Evolutionary conservation across 1,140 invertebrate genomes (phyloP).

Genomic region (Euwallacea fornicatus): DNA sequence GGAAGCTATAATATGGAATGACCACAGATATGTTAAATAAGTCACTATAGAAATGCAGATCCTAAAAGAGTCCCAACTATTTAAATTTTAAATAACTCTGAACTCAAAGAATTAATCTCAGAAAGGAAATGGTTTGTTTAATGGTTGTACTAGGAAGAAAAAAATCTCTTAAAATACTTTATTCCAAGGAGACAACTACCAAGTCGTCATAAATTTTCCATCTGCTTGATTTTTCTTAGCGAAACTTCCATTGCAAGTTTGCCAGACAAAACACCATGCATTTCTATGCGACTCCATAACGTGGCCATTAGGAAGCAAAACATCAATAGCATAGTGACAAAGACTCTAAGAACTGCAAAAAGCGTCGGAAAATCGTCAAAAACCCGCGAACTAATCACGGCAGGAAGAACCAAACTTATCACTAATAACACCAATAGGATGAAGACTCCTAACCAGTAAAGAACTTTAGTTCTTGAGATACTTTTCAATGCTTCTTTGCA

Average conservation of each 20-base stretch:
- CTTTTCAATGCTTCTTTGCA: constrained; percentile 62
- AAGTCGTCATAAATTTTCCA: constrained; percentile 12
- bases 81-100: too few species aligned
- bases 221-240: constrained; percentile 36
- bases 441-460: constrained; percentile 62
- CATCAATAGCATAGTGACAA: constrained; percentile 65
- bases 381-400: constrained; percentile 37
- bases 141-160: too few species aligned
- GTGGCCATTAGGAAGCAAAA: constrained; percentile 76
- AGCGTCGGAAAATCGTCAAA: constrained; percentile 52
- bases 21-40: too few species aligned
- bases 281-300: constrained; percentile 77
- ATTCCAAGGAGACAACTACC: too few species aligned
- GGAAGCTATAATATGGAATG: too few species aligned
- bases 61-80: too few species aligned
- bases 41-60: too few species aligned
- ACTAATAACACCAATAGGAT: constrained; percentile 55
- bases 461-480: constrained; percentile 60
- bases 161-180: too few species aligned
- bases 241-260: constrained; percentile 61
- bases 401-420: constrained; percentile 51
- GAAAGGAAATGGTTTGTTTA: too few species aligned
- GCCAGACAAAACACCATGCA: constrained; percentile 73
- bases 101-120: too few species aligned
- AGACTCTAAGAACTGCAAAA: constrained; percentile 59